phyloP scores from a whole-genome alignment of 2,113 vertebrate genomes.

The Verasper variegatus region DNA sequence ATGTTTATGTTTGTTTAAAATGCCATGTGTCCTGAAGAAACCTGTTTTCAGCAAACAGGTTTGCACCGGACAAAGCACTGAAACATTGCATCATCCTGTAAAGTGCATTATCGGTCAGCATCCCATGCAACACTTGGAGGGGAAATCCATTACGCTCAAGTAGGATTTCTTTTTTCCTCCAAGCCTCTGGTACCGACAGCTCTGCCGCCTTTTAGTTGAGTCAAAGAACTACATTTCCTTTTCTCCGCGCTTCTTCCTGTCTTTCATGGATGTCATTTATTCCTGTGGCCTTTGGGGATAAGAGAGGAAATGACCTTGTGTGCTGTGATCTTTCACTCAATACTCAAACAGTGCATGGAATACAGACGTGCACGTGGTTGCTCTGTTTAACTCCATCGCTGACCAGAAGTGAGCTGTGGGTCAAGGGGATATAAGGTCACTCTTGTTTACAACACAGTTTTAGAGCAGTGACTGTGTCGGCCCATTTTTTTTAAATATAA shows the following conservation, averaged over 20 bases:
- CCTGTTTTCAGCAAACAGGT: conserved; percentile 13
- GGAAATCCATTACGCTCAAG: conserved; percentile 51
- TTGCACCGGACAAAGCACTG: conserved; percentile 12
- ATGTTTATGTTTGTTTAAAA: conserved; percentile 8
- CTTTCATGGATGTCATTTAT: conserved; percentile 34
- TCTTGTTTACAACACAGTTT: not conserved
- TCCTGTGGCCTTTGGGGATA: conserved; percentile 23
- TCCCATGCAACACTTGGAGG: conserved; percentile 23
- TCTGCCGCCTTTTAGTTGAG: conserved; percentile 34
- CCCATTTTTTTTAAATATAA: too few relatives aligned
- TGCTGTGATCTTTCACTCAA: conserved; percentile 9
- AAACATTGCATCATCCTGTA: conserved; percentile 41
- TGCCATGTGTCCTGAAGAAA: conserved; percentile 13
- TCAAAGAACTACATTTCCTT: conserved; percentile 27
- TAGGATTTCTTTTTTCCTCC: not conserved
- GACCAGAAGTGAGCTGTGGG: conserved; percentile 21
- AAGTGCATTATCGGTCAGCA: conserved; percentile 35
- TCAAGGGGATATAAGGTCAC: conserved; percentile 23
- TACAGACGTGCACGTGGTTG: conserved; percentile 25
- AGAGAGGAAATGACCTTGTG: conserved; percentile 12
- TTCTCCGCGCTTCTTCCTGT: conserved; percentile 3
- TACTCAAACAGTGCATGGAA: conserved; percentile 7
- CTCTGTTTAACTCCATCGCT: not conserved
- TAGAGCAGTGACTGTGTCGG: not conserved
- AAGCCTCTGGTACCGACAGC: conserved; percentile 15